These are phyloP conservation scores for Melinaea marsaeus DNA, from an alignment of 2,888 invertebrate genomes.

Conservation along the genomic window DNA sequence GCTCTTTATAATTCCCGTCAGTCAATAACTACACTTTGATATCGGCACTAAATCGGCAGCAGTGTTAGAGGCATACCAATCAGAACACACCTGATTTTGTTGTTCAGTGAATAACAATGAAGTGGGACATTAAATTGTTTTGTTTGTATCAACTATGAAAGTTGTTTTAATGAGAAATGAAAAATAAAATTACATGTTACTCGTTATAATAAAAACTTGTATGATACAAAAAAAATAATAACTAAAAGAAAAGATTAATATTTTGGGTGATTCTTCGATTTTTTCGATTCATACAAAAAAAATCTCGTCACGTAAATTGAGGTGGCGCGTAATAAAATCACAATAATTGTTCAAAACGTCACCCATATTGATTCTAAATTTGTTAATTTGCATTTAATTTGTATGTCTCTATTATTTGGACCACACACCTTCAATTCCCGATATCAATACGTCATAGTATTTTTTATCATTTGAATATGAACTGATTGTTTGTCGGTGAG, in stretches of 20 bases:
- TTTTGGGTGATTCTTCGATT: constrained; percentile 8
- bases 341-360: constrained; percentile 55
- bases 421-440: constrained; percentile 33
- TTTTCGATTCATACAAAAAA: constrained; percentile 28
- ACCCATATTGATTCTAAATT: constrained; percentile 63
- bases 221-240: not conserved
- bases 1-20: constrained; percentile 34
- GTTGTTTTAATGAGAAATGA: not conserved
- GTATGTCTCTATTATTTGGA: constrained; percentile 43
- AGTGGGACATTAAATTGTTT: constrained; percentile 42
- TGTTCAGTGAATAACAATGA: constrained; percentile 54
- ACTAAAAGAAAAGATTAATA: not conserved
- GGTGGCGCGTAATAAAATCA: constrained; percentile 55
- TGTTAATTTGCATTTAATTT: constrained; percentile 64
- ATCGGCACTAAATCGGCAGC: constrained; percentile 67
- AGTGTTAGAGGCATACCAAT: constrained; percentile 59
- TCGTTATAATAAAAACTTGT: not conserved
- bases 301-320: constrained; percentile 40
- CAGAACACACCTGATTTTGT: constrained; percentile 47
- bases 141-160: not conserved
- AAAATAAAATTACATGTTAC: too few relatives aligned
- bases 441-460: constrained; percentile 25
- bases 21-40: constrained; percentile 65
- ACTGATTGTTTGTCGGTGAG: constrained; percentile 12
- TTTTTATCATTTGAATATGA: constrained; percentile 24